Percentiles rank a stretch among this genome's conserved stretches.
Conservation (phyloP, 2,888 invertebrate species). For the Xylota sylvarum region DNA sequence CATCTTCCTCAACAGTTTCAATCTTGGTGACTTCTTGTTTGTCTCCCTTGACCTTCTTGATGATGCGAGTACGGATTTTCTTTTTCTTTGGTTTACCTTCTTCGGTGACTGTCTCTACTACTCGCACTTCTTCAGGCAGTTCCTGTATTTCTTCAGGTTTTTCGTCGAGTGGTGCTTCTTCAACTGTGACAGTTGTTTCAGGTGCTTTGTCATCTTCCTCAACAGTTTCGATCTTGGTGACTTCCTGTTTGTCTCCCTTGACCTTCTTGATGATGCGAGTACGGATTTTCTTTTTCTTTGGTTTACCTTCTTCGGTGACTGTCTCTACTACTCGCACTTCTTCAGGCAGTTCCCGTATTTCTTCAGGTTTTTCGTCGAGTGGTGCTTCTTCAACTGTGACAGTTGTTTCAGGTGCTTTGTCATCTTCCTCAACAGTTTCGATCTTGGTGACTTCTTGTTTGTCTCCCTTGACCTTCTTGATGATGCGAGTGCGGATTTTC, state of each 20-base stretch:
- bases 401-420: constrained; percentile 51
- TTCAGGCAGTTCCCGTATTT: constrained; percentile 48
- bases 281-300: constrained; percentile 43
- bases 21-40: constrained; percentile 51
- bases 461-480: constrained; percentile 55
- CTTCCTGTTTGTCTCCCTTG: constrained; percentile 66
- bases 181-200: constrained; percentile 61
- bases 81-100: constrained; percentile 41
- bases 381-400: constrained; percentile 52
- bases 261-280: constrained; percentile 55
- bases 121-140: constrained; percentile 38
- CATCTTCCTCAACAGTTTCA: constrained; percentile 38
- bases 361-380: constrained; percentile 48
- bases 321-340: constrained; percentile 38
- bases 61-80: constrained; percentile 26
- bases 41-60: constrained; percentile 38
- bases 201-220: constrained; percentile 62
- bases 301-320: constrained; percentile 49
- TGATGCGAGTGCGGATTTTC: constrained; percentile 38
- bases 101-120: constrained; percentile 6
- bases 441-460: constrained; percentile 65
- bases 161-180: constrained; percentile 33
- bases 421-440: constrained; percentile 57
- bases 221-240: constrained; percentile 65
- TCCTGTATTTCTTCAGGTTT: constrained; percentile 25